Evolutionary conservation across 2,888 invertebrate genomes (phyloP), one percentile per base, ranked within the genome.

Genomic region (Iselma pallidipennis): DNA sequence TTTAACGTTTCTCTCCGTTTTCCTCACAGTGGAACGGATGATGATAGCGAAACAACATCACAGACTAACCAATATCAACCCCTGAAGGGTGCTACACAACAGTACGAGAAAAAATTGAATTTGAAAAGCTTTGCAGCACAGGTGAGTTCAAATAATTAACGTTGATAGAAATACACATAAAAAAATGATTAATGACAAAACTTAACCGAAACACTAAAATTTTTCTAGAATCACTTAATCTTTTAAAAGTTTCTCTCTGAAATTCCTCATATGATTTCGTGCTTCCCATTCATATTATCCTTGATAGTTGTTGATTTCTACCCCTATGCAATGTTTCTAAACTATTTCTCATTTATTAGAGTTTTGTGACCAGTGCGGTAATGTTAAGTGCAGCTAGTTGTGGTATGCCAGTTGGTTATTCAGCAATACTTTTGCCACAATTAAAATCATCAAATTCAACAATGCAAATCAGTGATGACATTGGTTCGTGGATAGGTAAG

Each of bases 351-450:
- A 42, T 49, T 60, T 66, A 84, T n/a, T 80, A 91, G 91, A 87
- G 88, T 71, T 79, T 90, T 59, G 85, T 90, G 68, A 89, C 91
- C 53, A 87, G 89, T 68, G 90, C 91, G 0, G 88, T 91, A 51
- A 83, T 91, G 66, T 79, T 91, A 57, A 82, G 90, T 66, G 86
- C 90, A 0, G 88, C 88, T n/a, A 89, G 89, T 33, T 89, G 89
- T 49, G 92, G 92, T 3, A 91, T 92, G 84, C 92, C 92, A 23
- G 91, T 92, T 65, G 92, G 92, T 45, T 89, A 87, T 81, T 92
- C 92, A 2, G 91, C 91, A 0, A 86, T 91, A 23, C 83, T 92
- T n/a, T 80, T 92, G 58, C 92, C 92, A 0, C 91, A 92, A 76
- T 83, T 92, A 14, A 82, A 86, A 57, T 78, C 80, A 14, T 83